phyloP scores from a whole-genome alignment of 2,888 invertebrate species.

The Lepetodrilus schrolli region DNA sequence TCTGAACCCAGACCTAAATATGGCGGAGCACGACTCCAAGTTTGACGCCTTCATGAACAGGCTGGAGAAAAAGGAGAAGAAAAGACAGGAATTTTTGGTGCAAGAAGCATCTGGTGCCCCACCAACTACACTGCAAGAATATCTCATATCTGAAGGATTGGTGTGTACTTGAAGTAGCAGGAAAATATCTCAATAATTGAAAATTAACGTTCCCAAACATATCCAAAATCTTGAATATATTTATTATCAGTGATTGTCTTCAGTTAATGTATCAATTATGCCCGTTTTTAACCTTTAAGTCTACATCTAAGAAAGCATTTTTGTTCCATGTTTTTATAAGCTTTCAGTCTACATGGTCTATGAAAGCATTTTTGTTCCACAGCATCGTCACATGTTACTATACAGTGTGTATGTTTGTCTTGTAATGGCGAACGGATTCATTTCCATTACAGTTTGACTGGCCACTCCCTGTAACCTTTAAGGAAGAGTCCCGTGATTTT shows the following conservation, averaged over 20 bases:
- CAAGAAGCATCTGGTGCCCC: constrained; percentile 44
- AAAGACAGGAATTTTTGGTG: constrained; percentile 39
- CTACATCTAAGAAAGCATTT: too few relatives aligned
- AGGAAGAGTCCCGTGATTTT: constrained; percentile 67
- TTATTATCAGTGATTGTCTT: background rate
- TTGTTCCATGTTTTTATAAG: too few relatives aligned
- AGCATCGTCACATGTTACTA: too few relatives aligned
- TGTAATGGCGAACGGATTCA: background rate
- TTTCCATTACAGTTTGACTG: constrained; percentile 57
- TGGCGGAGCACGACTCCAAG: constrained; percentile 42
- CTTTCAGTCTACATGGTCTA: too few relatives aligned
- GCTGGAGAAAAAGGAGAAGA: constrained; percentile 39
- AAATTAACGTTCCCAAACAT: too few relatives aligned
- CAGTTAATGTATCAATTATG: background rate
- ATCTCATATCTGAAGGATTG: constrained; percentile 57
- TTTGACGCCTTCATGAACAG: constrained; percentile 57
- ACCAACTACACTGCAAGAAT: constrained; percentile 59
- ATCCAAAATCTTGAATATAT: background rate
- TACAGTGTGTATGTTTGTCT: background rate
- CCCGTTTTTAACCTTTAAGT: background rate
- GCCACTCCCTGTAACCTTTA: constrained; percentile 66
- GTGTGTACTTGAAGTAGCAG: constrained; percentile 36
- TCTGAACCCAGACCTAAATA: background rate
- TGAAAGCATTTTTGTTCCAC: too few relatives aligned
- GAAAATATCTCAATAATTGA: background rate